Evolutionary conservation across 1,140 invertebrate genomes (phyloP).

Genomic region (Aphaenogaster ashmeadi): DNA sequence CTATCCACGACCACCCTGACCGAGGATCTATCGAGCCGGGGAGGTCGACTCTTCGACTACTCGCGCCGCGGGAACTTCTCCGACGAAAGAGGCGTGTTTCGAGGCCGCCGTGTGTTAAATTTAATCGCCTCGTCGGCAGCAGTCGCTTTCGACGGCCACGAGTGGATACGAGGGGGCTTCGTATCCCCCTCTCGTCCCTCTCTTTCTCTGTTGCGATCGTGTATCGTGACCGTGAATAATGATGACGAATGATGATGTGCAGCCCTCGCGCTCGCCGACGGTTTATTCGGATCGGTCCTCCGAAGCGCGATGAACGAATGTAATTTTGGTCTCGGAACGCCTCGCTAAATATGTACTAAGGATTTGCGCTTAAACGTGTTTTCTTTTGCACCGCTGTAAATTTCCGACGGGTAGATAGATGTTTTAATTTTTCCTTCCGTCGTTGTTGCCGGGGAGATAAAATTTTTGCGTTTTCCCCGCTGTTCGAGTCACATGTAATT

Average conservation of each 20-base stretch:
- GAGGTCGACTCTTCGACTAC: constrained; percentile 21
- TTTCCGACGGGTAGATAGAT: neutral
- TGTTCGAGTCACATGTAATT: constrained; percentile 33
- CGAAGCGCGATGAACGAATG: neutral
- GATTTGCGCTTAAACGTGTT: neutral
- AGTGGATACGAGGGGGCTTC: constrained; percentile 49
- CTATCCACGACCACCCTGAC: constrained; percentile 56
- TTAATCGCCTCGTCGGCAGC: constrained; percentile 78
- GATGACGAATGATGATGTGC: constrained; percentile 75
- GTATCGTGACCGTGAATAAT: constrained; percentile 81
- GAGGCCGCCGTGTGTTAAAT: constrained; percentile 74
- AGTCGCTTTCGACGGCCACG: constrained; percentile 11
- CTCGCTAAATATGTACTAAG: neutral
- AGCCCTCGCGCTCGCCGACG: constrained; percentile 3
- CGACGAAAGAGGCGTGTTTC: constrained; percentile 64
- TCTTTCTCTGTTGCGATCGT: constrained; percentile 26
- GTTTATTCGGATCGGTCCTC: constrained; percentile 28
- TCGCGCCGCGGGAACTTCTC: constrained; percentile 66
- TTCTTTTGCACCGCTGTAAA: constrained; percentile 2
- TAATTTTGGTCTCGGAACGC: neutral
- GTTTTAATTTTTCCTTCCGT: constrained; percentile 35
- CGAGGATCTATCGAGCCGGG: constrained; percentile 42
- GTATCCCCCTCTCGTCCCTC: neutral
- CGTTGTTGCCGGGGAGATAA: neutral
- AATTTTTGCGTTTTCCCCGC: constrained; percentile 5